Percentiles rank a stretch among this genome's conserved stretches.
These are phyloP conservation scores for Apolygus lucorum DNA, from an alignment of 1,140 invertebrate genomes.

Conservation along the genomic window DNA sequence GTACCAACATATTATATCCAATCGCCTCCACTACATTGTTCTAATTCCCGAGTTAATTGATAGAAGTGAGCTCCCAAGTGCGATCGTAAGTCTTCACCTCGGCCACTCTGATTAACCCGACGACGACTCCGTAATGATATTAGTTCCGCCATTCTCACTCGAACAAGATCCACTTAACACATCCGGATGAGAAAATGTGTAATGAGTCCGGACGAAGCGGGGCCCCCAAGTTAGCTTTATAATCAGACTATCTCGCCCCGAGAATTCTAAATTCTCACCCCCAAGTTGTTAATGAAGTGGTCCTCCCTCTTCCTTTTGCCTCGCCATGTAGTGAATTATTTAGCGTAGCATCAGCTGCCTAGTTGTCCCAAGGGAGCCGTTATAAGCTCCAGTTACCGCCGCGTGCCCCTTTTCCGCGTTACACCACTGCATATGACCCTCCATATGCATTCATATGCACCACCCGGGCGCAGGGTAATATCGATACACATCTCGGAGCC, in stretches of 20 bases:
- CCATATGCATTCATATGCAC: slow-evolving; percentile 15
- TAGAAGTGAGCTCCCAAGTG: too few relatives aligned
- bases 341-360: slow-evolving; percentile 12
- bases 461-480: neutral
- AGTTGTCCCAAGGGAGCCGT: slow-evolving; percentile 13
- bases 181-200: neutral
- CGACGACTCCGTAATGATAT: neutral
- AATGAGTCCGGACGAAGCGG: neutral
- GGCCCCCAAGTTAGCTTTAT: slow-evolving; percentile 3
- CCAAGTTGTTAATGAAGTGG: slow-evolving; percentile 14
- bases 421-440: slow-evolving; percentile 1
- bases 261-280: slow-evolving; percentile 2
- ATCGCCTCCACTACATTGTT: too few relatives aligned
- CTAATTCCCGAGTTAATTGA: too few relatives aligned
- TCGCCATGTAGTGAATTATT: slow-evolving; percentile 7
- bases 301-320: neutral
- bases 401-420: neutral
- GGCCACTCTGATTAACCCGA: neutral
- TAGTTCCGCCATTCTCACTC: neutral
- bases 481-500: slow-evolving; percentile 14
- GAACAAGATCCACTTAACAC: slow-evolving; percentile 1
- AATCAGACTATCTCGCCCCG: slow-evolving; percentile 1
- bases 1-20: too few relatives aligned
- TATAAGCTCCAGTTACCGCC: neutral
- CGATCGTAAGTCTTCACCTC: too few relatives aligned